A percentile compares a stretch with the other conserved stretches of the same genome.
Evolutionary conservation across 2,113 vertebrate genomes (phyloP).

Genomic region (Bolborhynchus lineola): DNA sequence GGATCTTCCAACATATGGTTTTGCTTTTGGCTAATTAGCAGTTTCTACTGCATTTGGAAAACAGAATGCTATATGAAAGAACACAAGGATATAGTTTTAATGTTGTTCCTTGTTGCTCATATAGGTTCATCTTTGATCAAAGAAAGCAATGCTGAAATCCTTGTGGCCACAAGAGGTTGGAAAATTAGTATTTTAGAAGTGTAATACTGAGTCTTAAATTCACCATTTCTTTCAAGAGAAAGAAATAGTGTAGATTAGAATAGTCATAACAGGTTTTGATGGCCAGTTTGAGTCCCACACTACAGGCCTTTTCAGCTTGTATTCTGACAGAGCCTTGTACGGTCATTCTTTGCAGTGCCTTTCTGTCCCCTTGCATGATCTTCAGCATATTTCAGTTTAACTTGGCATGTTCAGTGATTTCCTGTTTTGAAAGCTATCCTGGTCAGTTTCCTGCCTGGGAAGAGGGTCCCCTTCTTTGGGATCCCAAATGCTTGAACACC

Average conservation of each 20-base stretch:
- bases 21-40: conserved; percentile 25
- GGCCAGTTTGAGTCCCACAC: neutral
- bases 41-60: conserved; percentile 9
- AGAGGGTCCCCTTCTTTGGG: neutral
- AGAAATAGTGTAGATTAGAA: neutral
- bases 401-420: neutral
- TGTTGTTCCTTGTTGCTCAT: neutral
- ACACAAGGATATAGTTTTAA: neutral
- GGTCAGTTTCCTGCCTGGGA: neutral
- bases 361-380: neutral
- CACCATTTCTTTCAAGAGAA: neutral
- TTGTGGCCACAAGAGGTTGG: neutral
- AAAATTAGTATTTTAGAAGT: neutral
- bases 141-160: neutral
- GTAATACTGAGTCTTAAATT: neutral
- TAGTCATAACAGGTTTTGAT: neutral
- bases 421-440: conserved; percentile 35
- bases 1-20: neutral
- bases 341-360: neutral
- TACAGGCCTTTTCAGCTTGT: neutral
- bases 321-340: neutral
- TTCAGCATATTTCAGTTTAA: neutral
- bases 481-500: neutral
- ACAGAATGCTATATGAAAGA: neutral
- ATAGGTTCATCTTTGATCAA: neutral